Evolutionary conservation across 2,797 vertebrate species (phyloP), one percentile per base, ranked within the genome.

Genomic region (Leuciscus waleckii): DNA sequence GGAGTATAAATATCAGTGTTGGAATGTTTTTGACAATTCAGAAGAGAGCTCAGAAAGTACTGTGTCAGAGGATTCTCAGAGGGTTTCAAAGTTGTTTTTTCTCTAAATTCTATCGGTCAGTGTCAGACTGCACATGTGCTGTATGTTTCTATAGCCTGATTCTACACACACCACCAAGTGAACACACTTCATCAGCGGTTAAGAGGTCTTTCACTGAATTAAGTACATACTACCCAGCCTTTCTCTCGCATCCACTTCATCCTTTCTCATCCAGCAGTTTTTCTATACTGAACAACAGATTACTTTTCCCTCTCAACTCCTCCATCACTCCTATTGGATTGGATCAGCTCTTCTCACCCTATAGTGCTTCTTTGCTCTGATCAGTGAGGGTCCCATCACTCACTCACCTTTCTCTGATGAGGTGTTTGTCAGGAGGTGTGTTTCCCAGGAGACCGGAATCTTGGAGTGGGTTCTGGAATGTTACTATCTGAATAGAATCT

Each of bases 11-110:
- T 87, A 82, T 83, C 79, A 83, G 69, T 81, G 32, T 61, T 73
- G 85, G 86, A 89, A 89, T 89, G 84, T 89, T 75, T 85, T 70
- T 63, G 88, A 83, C 58, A 29, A 82, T 86, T 49, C 46, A 78
- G 46, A 58, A 35, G 39, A 76, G 32, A 51, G n/a, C 32, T 61
- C 17, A 69, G 46, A 35, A 58, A 81, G 67, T 56, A 19, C 79
- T 82, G 32, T 11, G 29, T 54, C 4, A 56, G 23, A 56, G 2
- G 26, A 2, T 29, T 37, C 76, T 73, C 81, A 39, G 2, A 67
- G 10, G 61, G 14, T 56, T 85, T 74, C 41, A 37, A 35, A 75
- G 65, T 58, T 17, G 43, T 49, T 63, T 84, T 23, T 51, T 26
- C 35, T 23, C 39, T 76, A 63, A 73, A 61, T 56, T 67, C 29